Evolutionary conservation across 2,888 invertebrate species (phyloP).

Genomic region (Eupithecia exiguata): DNA sequence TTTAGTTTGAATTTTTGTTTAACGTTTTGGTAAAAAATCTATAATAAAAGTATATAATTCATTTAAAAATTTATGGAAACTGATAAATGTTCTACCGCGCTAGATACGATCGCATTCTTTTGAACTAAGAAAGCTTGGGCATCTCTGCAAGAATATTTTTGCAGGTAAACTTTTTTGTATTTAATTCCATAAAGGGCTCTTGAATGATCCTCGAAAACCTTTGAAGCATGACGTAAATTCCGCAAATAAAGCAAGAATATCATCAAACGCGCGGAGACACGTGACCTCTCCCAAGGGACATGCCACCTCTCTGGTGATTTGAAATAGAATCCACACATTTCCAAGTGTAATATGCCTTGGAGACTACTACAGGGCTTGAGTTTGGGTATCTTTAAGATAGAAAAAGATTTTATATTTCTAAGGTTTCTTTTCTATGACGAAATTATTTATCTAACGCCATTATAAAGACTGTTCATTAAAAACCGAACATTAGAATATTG

Average conservation of each 20-base stretch:
- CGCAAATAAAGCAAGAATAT: slow-evolving; percentile 33
- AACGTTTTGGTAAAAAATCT: too few relatives aligned
- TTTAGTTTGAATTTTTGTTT: too few relatives aligned
- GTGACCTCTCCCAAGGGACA: slow-evolving; percentile 49
- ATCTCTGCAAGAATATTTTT: neutral
- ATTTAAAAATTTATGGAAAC: too few relatives aligned
- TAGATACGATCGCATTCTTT: neutral
- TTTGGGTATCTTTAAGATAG: neutral
- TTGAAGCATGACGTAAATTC: slow-evolving; percentile 29
- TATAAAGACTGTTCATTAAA: neutral
- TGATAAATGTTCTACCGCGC: neutral
- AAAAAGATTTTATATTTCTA: slow-evolving; percentile 1
- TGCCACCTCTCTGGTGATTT: slow-evolving; percentile 48
- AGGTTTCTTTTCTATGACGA: neutral
- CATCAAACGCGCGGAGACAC: slow-evolving; percentile 32
- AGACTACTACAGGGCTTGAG: slow-evolving; percentile 36
- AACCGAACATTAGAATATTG: neutral
- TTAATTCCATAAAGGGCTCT: slow-evolving; percentile 30
- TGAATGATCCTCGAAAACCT: slow-evolving; percentile 26
- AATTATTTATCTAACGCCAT: neutral
- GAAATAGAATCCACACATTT: slow-evolving; percentile 55
- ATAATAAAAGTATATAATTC: too few relatives aligned
- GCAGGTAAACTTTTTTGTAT: slow-evolving; percentile 2
- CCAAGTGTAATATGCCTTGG: slow-evolving; percentile 51
- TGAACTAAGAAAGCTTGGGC: neutral